Percentiles rank a stretch among this genome's conserved stretches.
These are phyloP conservation scores for Hemiprocne comata DNA, from an alignment of 2,113 vertebrate species.

Conservation along the genomic window DNA sequence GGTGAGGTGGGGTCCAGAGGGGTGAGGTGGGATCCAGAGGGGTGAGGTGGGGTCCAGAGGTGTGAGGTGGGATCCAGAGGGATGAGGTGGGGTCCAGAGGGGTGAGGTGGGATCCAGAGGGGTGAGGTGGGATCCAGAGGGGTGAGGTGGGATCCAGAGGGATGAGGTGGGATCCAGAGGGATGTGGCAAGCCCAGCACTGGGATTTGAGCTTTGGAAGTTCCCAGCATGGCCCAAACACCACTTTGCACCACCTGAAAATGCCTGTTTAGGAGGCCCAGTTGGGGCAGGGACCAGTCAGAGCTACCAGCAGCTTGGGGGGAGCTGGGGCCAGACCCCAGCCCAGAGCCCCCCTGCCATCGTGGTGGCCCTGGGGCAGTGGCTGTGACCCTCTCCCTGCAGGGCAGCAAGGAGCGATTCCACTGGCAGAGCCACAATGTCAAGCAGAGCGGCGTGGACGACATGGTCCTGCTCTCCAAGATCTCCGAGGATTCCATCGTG, in stretches of 20 bases:
- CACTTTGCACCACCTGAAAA: rapidly evolving
- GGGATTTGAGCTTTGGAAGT: neutral
- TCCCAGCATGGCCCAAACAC: neutral
- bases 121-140: too few relatives aligned
- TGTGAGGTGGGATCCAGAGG: too few relatives aligned
- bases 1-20: too few relatives aligned
- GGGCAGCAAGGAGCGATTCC: conserved; percentile 92
- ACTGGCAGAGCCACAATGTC: conserved; percentile 99
- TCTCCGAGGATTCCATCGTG: conserved; percentile 93
- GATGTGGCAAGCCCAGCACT: too few relatives aligned
- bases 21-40: too few relatives aligned
- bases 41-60: too few relatives aligned
- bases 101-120: too few relatives aligned
- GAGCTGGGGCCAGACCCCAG: neutral
- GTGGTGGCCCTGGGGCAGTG: neutral
- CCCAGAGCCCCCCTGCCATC: neutral
- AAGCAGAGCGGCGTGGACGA: conserved; percentile 97
- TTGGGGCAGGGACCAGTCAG: rapidly evolving
- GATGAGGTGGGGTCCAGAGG: too few relatives aligned
- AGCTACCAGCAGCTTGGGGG: neutral
- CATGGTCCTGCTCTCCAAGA: conserved; percentile 97
- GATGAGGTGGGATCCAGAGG: too few relatives aligned
- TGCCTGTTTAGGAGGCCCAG: neutral
- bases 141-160: too few relatives aligned
- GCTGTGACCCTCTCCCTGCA: neutral